These are phyloP conservation scores for Motacilla alba DNA, from an alignment of 2,113 vertebrate species.

Conservation along the genomic window DNA sequence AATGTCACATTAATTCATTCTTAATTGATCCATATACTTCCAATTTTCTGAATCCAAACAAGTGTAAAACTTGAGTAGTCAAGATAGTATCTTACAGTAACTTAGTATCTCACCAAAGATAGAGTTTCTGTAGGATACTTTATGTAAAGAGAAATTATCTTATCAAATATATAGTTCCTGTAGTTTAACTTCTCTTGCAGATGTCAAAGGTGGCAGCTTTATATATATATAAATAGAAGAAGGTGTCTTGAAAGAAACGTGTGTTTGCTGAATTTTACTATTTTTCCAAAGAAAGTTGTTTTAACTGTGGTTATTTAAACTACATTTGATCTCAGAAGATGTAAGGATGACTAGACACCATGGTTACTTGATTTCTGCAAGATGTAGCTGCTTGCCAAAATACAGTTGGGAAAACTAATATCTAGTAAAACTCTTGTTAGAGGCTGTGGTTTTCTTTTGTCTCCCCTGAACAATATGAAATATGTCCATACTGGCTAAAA, in stretches of 20 bases:
- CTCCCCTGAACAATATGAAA: not conserved
- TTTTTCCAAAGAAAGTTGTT: not conserved
- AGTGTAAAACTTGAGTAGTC: conserved; percentile 51
- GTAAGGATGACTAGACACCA: not conserved
- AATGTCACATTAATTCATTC: conserved; percentile 71
- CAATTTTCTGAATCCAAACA: conserved; percentile 70
- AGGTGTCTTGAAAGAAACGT: not conserved
- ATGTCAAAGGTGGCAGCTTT: not conserved
- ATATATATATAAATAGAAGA: not conserved
- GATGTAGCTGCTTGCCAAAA: not conserved
- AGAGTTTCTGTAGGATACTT: not conserved
- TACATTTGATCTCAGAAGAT: not conserved
- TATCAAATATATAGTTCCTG: not conserved
- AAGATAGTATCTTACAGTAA: conserved; percentile 21
- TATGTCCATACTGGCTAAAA: conserved; percentile 14
- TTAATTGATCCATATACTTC: conserved; percentile 69
- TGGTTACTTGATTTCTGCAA: conserved; percentile 25
- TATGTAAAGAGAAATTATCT: not conserved
- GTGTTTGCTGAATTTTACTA: not conserved
- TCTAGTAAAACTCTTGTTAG: not conserved
- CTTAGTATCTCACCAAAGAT: not conserved
- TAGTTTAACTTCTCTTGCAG: not conserved
- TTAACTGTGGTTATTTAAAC: not conserved
- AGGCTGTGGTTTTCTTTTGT: not conserved
- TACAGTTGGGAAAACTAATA: not conserved